Conservation (phyloP, 1,140 invertebrate species). For the Drosophila arawakana region DNA sequence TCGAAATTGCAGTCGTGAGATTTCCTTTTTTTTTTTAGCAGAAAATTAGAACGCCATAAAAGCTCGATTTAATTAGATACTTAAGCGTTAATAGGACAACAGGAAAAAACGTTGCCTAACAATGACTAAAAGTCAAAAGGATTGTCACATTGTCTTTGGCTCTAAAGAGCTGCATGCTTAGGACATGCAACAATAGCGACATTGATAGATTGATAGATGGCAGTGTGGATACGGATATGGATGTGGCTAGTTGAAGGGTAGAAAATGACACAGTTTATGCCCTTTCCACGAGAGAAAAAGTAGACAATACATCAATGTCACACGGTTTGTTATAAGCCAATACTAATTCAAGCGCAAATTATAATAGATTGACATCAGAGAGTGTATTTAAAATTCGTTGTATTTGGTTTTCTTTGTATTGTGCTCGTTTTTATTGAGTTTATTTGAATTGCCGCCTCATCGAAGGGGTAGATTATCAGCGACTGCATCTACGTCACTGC, state of each 20-base stretch:
- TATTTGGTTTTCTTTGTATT: background rate
- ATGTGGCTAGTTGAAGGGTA: background rate
- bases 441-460: conserved; percentile 64
- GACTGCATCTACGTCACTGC: conserved; percentile 70
- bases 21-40: conserved; percentile 41
- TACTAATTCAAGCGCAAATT: too few species aligned
- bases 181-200: conserved; percentile 57
- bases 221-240: conserved; percentile 3
- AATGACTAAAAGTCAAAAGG: conserved; percentile 53
- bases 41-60: conserved; percentile 47
- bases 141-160: conserved; percentile 44
- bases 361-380: background rate
- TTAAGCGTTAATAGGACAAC: conserved; percentile 25
- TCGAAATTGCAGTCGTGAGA: conserved; percentile 52
- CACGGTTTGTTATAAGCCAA: too few species aligned
- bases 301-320: conserved; percentile 7
- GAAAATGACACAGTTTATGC: conserved; percentile 59
- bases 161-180: conserved; percentile 65
- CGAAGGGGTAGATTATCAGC: conserved; percentile 66
- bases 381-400: conserved; percentile 20
- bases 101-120: conserved; percentile 46
- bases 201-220: conserved; percentile 44
- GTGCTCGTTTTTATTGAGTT: conserved; percentile 31
- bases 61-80: conserved; percentile 73
- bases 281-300: conserved; percentile 13